Evolutionary conservation across 2,888 invertebrate species (phyloP), one percentile per base, ranked within the genome.

Genomic region (Andrena dorsata): DNA sequence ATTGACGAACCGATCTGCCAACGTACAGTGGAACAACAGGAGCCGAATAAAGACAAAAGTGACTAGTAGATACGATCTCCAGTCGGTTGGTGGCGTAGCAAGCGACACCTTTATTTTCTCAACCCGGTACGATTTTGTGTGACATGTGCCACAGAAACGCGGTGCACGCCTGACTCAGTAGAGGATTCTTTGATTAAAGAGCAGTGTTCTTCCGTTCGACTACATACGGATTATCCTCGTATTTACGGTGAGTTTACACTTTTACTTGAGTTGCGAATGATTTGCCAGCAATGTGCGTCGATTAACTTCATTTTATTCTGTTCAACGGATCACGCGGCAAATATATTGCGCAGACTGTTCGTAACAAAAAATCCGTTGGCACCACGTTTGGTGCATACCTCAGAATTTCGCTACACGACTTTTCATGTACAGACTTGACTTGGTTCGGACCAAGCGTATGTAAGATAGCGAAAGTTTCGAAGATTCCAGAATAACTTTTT

Each of bases 181-280:
- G 61, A 82, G 75, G 60, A 83, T 82, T 78, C 49, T 76, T 73
- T 53, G 56, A 60, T 13, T 58, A 61, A 35, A 60, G 53, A 74
- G 51, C 76, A 60, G 83, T 65, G 65, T 86, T 88, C 88, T 87
- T 89, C 81, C 89, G 83, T 88, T 86, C 86, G 79, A 82, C 89
- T 85, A 75, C 82, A 68, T 82, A 86, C 89, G 92, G 92, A 92
- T 92, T 92, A 92, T 90, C 91, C 91, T 91, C 92, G 91, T 90
- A 85, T 86, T 90, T 91, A 92, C 92, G 92, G 92, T 92, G 87
- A 92, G 92, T 89, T 75, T 76, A 6, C 2, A 26, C 10, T 13
- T 61, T 10, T 49, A 66, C 16, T 49, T n/a, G 56, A 10, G n/a
- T 5, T 32, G 13, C 7, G 7, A 32, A 35, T 2, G 10, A 10